phyloP scores from a whole-genome alignment of 2,888 invertebrate genomes.

The Platypus cylindrus region DNA sequence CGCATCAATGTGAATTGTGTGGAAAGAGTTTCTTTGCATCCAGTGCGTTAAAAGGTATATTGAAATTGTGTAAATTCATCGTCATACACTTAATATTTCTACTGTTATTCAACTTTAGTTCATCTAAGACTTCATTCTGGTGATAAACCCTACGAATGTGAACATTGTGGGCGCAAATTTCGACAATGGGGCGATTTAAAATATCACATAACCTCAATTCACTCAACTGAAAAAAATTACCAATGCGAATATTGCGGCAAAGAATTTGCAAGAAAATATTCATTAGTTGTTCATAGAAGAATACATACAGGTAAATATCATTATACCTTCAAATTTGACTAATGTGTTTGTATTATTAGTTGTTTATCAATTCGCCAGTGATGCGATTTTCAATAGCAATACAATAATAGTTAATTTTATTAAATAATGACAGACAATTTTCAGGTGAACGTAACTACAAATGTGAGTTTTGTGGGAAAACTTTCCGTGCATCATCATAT shows the following conservation, averaged over 20 bases:
- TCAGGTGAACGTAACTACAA: slow-evolving; percentile 70
- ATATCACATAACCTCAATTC: slow-evolving; percentile 72
- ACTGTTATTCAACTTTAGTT: slow-evolving; percentile 31
- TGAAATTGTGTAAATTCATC: background rate
- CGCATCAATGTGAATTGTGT: slow-evolving; percentile 67
- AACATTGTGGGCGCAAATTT: slow-evolving; percentile 64
- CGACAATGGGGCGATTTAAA: slow-evolving; percentile 82
- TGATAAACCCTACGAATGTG: slow-evolving; percentile 75
- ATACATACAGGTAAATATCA: slow-evolving; percentile 21
- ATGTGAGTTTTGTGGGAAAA: slow-evolving; percentile 72
- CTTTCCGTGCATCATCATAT: slow-evolving; percentile 77
- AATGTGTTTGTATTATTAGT: background rate
- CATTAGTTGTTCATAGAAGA: slow-evolving; percentile 69
- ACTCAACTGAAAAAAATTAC: slow-evolving; percentile 67
- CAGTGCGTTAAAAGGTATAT: slow-evolving; percentile 53
- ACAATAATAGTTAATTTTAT: background rate
- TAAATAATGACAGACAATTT: no score
- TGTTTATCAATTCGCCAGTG: no score
- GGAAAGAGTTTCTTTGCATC: slow-evolving; percentile 74
- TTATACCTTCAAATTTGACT: background rate
- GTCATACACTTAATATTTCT: background rate
- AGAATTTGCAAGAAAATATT: slow-evolving; percentile 79
- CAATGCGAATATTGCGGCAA: slow-evolving; percentile 85
- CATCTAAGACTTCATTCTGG: slow-evolving; percentile 72
- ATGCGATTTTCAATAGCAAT: background rate